Conservation (phyloP, 92 coral and sea anemone genomes). For the Parazoanthus atlanticus region DNA sequence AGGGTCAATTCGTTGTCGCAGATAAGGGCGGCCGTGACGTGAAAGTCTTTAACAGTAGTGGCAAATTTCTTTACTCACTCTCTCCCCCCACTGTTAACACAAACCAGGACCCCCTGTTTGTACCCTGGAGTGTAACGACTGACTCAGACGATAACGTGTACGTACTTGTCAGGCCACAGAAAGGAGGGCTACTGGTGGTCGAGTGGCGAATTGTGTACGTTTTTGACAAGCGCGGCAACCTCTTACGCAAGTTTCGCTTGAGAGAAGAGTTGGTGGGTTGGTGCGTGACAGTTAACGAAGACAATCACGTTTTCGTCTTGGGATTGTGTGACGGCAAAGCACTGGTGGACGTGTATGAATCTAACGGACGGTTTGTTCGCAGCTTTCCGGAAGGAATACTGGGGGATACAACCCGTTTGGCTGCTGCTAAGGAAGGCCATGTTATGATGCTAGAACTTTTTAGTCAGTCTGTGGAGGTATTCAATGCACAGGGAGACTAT, state of each 20-base stretch:
- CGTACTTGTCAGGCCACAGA: not conserved
- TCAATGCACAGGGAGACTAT: conserved; percentile 48
- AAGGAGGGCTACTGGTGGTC: not conserved
- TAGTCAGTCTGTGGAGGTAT: conserved; percentile 19
- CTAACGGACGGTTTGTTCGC: conserved; percentile 36
- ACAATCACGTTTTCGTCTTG: conserved; percentile 26
- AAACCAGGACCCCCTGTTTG: not conserved
- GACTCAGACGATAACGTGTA: conserved; percentile 38
- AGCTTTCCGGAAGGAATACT: conserved; percentile 31
- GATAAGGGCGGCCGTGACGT: conserved; percentile 10
- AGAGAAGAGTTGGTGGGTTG: not conserved
- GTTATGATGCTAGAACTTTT: conserved; percentile 21
- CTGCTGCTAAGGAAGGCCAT: conserved; percentile 30
- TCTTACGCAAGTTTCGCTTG: conserved; percentile 12
- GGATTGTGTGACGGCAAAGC: conserved; percentile 3
- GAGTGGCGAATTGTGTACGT: not conserved
- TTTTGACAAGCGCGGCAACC: conserved; percentile 27
- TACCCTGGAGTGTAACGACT: conserved; percentile 10
- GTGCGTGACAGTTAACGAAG: conserved; percentile 32
- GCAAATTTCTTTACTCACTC: conserved; percentile 35
- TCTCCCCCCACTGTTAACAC: not conserved
- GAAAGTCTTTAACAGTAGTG: conserved; percentile 47
- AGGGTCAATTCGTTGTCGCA: conserved; percentile 34
- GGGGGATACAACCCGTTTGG: conserved; percentile 9
- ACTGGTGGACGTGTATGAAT: conserved; percentile 26